Percentiles rank a stretch among this genome's conserved stretches.
These are phyloP conservation scores for Drosophila ficusphila DNA, from an alignment of 1,140 invertebrate genomes.

Conservation along the genomic window DNA sequence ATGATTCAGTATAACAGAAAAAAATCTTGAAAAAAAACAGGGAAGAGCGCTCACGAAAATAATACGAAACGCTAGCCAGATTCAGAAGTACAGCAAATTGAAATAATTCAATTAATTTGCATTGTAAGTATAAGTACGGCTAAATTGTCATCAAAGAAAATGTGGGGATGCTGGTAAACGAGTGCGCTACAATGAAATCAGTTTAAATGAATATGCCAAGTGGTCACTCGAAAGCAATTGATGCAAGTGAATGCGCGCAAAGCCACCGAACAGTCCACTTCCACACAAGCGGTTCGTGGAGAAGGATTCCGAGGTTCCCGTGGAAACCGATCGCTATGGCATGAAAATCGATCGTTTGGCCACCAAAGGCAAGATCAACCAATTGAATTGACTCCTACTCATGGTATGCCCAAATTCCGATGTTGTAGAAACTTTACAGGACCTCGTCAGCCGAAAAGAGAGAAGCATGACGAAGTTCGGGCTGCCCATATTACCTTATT, in stretches of 20 bases:
- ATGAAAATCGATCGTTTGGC: too few species aligned
- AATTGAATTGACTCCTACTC: too few species aligned
- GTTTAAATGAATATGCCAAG: constrained; percentile 18
- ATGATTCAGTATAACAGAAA: background rate
- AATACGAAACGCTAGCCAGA: constrained; percentile 35
- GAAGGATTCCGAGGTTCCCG: too few species aligned
- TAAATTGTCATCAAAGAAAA: constrained; percentile 73
- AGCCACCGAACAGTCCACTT: constrained; percentile 1
- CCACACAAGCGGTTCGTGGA: too few species aligned
- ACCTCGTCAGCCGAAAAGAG: too few species aligned
- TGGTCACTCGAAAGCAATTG: constrained; percentile 11
- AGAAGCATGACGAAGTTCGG: too few species aligned
- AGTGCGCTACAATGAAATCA: constrained; percentile 47
- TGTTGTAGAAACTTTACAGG: too few species aligned
- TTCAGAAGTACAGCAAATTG: constrained; percentile 55
- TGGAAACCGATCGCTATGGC: too few species aligned
- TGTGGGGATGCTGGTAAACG: constrained; percentile 63
- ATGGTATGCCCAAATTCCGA: too few species aligned
- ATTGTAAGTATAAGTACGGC: constrained; percentile 74
- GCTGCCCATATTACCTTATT: too few species aligned
- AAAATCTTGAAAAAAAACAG: background rate
- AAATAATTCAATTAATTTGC: constrained; percentile 83
- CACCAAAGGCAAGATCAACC: too few species aligned
- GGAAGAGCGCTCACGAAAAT: constrained; percentile 7
- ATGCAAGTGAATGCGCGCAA: constrained; percentile 13